phyloP scores from a whole-genome alignment of 2,797 vertebrate genomes.

The Galagoides demidoff region DNA sequence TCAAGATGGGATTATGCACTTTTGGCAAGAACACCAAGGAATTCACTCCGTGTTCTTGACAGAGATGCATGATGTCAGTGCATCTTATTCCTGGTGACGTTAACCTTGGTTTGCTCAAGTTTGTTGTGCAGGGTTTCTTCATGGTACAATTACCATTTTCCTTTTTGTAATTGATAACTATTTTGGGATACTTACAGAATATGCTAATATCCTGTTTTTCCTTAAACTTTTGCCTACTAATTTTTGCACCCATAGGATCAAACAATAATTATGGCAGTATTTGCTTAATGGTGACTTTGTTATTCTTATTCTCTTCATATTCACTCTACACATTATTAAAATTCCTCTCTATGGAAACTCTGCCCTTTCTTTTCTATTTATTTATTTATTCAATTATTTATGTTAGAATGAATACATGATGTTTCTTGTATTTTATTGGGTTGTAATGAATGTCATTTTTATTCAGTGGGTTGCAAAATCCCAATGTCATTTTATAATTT shows the following conservation, averaged over 20 bases:
- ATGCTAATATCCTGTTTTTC: background rate
- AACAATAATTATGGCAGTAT: background rate
- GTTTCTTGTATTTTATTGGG: conserved; percentile 10
- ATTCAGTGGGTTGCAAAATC: background rate
- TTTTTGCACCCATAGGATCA: background rate
- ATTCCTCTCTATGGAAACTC: background rate
- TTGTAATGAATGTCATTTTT: background rate
- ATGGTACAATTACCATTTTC: background rate
- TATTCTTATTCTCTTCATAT: conserved; percentile 19
- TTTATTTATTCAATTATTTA: background rate
- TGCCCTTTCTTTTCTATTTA: background rate
- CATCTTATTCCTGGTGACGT: background rate
- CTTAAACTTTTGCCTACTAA: background rate
- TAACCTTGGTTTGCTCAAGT: background rate
- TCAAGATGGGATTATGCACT: background rate
- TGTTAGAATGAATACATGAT: background rate
- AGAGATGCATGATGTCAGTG: background rate
- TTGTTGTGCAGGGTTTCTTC: conserved; percentile 2
- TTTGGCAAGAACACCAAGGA: background rate
- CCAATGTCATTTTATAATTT: conserved; percentile 17
- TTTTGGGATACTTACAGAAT: background rate
- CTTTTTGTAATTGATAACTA: background rate
- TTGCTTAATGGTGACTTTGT: background rate
- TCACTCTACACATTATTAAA: background rate
- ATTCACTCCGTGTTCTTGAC: background rate